Conservation (phyloP, 2,113 vertebrate species). For the Miniopterus natalensis region DNA sequence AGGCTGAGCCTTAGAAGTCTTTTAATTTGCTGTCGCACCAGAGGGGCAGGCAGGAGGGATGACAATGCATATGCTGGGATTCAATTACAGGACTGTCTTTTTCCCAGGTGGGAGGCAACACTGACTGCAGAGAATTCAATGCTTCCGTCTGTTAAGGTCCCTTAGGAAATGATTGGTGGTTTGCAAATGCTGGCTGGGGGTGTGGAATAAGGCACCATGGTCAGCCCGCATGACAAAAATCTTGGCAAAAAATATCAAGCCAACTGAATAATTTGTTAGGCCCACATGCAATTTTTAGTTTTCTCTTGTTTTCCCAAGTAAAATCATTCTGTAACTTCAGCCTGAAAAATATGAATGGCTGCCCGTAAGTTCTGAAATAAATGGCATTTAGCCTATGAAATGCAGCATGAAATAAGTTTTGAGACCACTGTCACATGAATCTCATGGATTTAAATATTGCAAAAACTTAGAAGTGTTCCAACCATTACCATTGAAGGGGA, state of each 20-base stretch:
- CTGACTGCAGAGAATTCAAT: not conserved
- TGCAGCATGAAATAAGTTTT: not conserved
- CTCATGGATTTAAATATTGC: slow-evolving; percentile 4
- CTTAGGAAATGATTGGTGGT: not conserved
- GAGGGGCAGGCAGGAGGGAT: slow-evolving; percentile 52
- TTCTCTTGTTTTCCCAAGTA: slow-evolving; percentile 56
- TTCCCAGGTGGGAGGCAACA: slow-evolving; percentile 69
- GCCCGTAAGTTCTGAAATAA: slow-evolving; percentile 4
- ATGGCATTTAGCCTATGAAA: not conserved
- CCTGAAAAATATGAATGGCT: not conserved
- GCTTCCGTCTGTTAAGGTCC: slow-evolving; percentile 33
- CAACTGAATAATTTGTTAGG: slow-evolving; percentile 10
- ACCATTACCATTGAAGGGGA: not conserved
- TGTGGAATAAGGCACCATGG: not conserved
- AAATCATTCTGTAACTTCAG: slow-evolving; percentile 38
- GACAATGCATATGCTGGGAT: slow-evolving; percentile 67
- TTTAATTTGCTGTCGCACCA: slow-evolving; percentile 76
- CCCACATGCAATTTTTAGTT: not conserved
- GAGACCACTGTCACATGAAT: not conserved
- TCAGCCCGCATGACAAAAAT: not conserved
- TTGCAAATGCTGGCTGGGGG: slow-evolving; percentile 12
- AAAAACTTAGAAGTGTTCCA: slow-evolving; percentile 24
- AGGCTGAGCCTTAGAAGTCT: slow-evolving; percentile 72
- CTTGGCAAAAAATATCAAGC: not conserved
- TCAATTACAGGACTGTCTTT: slow-evolving; percentile 75